Percentiles rank a stretch among this genome's conserved stretches.
phyloP scores from a whole-genome alignment of 2,797 vertebrate genomes.

The Phalloptychus januarius region DNA sequence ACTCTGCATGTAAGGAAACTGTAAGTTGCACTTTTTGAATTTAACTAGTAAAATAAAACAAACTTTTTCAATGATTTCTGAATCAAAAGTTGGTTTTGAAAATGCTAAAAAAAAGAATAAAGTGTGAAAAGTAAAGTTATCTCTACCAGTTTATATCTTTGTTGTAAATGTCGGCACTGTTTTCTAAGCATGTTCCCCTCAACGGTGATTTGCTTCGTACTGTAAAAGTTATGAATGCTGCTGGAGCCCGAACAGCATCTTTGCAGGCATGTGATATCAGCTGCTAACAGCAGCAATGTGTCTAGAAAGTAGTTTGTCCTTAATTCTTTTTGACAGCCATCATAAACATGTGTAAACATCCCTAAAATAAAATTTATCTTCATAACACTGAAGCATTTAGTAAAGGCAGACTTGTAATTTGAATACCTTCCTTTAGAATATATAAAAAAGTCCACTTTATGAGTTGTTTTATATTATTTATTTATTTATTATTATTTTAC shows the following conservation, averaged over 20 bases:
- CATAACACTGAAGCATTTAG: neutral
- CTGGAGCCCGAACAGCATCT: constrained; percentile 25
- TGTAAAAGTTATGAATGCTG: neutral
- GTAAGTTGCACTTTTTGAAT: neutral
- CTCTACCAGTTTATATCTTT: neutral
- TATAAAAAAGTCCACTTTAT: neutral
- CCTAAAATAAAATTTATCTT: neutral
- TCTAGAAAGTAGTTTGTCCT: constrained; percentile 1
- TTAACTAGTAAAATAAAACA: neutral
- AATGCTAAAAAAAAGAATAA: neutral
- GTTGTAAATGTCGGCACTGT: neutral
- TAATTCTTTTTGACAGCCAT: neutral
- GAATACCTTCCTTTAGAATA: neutral
- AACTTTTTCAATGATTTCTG: neutral
- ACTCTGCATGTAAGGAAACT: neutral
- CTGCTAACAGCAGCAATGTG: constrained; percentile 6
- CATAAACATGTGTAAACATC: neutral
- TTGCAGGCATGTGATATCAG: constrained; percentile 30
- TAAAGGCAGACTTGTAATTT: neutral
- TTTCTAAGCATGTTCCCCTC: neutral
- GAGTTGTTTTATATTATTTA: neutral
- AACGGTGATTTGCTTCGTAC: neutral
- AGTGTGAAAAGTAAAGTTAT: neutral
- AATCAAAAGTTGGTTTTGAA: neutral
- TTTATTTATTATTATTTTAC: neutral